phyloP scores from a whole-genome alignment of 2,797 vertebrate species.

The Epinephelus malabaricus region DNA sequence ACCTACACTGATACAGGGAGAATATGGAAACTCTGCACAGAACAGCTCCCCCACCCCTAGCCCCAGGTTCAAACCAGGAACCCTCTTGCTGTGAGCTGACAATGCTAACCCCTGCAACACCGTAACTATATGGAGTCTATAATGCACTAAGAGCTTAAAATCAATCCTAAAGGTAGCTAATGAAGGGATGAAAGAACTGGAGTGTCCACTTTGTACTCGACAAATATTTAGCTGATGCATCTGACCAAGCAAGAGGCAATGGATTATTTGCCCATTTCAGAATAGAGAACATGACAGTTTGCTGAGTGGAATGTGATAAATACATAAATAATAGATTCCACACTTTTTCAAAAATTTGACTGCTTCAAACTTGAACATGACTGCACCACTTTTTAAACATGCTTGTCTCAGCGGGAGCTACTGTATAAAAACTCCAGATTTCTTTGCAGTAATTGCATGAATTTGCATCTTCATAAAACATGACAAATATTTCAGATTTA shows the following conservation, averaged over 20 bases:
- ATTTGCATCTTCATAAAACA: conserved; percentile 10
- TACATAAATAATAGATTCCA: not conserved
- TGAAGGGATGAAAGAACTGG: conserved; percentile 11
- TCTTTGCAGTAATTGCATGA: not conserved
- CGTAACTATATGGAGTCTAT: conserved; percentile 18
- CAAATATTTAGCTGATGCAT: conserved; percentile 23
- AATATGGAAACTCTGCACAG: too few relatives aligned
- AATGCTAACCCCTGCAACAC: too few relatives aligned
- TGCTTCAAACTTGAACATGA: not conserved
- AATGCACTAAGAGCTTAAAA: conserved; percentile 34
- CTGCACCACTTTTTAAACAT: not conserved
- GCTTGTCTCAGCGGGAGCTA: not conserved
- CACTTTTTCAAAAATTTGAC: not conserved
- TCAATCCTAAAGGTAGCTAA: conserved; percentile 32
- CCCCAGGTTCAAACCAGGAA: too few relatives aligned
- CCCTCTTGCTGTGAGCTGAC: too few relatives aligned
- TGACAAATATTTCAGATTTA: conserved; percentile 14
- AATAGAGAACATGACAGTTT: not conserved
- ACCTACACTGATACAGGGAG: too few relatives aligned
- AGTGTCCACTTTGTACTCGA: conserved; percentile 14
- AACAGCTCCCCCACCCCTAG: too few relatives aligned
- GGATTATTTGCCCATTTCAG: not conserved
- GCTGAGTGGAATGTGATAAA: not conserved
- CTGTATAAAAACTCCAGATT: not conserved
- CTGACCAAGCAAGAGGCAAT: conserved; percentile 31